Percentiles rank a stretch among this genome's conserved stretches.
phyloP scores from a whole-genome alignment of 2,113 vertebrate species.

The Gnathochromis pfefferi region DNA sequence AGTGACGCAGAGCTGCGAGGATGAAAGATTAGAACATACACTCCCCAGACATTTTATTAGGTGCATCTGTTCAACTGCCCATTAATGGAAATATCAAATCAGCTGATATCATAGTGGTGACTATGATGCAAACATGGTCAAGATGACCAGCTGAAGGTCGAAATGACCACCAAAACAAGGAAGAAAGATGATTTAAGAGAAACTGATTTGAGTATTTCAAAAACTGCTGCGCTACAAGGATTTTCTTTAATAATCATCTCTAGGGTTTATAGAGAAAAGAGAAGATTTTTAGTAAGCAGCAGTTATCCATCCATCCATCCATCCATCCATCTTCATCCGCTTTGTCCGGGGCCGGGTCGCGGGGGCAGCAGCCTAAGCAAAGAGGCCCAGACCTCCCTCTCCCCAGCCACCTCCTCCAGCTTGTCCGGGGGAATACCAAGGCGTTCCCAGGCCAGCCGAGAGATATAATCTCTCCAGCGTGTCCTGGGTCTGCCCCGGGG shows the following conservation, averaged over 20 bases:
- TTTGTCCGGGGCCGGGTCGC: no score
- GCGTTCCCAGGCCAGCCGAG: no score
- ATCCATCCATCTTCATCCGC: no score
- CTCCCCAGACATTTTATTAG: neutral
- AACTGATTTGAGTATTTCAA: neutral
- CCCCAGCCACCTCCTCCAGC: no score
- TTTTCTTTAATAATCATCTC: neutral
- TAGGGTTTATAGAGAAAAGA: neutral
- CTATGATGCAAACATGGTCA: neutral
- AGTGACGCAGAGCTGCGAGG: neutral
- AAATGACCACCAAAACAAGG: neutral
- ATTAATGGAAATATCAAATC: neutral
- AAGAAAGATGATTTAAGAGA: neutral
- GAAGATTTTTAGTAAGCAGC: neutral
- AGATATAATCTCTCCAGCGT: no score
- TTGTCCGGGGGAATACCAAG: no score
- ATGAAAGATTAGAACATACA: neutral
- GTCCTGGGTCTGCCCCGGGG: no score
- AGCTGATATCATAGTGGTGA: neutral
- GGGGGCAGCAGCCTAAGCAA: no score
- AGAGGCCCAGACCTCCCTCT: no score
- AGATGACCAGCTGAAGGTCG: neutral
- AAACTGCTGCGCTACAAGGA: neutral
- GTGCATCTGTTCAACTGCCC: neutral
- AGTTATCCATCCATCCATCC: neutral